phyloP scores from a whole-genome alignment of 2,797 vertebrate species.

The Falco berigora region DNA sequence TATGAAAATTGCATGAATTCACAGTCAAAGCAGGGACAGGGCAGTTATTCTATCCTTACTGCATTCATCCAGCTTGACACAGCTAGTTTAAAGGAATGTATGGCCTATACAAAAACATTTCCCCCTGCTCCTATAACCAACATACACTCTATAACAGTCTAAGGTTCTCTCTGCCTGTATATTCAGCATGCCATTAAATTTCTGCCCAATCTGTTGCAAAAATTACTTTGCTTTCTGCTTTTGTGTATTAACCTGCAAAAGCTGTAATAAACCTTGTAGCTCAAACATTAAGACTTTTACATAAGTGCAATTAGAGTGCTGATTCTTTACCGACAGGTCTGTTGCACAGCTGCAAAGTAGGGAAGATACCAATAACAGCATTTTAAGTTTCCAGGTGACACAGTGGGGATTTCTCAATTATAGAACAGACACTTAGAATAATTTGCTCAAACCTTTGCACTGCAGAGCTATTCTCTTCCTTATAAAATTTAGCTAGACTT shows the following conservation, averaged over 20 bases:
- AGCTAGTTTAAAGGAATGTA: not conserved
- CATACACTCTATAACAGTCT: fast-evolving
- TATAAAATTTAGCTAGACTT: not conserved
- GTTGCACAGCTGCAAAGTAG: not conserved
- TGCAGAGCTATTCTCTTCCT: not conserved
- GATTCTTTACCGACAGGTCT: not conserved
- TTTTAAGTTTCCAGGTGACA: not conserved
- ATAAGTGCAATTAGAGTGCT: not conserved
- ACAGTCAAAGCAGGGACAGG: not conserved
- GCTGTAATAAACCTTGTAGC: not conserved
- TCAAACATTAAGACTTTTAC: not conserved
- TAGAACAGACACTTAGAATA: not conserved
- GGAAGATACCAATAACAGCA: not conserved
- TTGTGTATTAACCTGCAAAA: not conserved
- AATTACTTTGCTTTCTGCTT: not conserved
- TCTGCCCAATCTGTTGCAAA: not conserved
- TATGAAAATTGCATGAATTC: not conserved
- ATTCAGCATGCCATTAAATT: not conserved
- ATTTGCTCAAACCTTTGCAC: not conserved
- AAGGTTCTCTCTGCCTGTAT: not conserved
- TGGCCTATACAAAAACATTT: not conserved
- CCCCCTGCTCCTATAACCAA: not conserved
- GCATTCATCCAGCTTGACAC: not conserved
- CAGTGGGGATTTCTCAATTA: not conserved
- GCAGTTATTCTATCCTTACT: not conserved